phyloP scores from a whole-genome alignment of 2,797 vertebrate genomes.

The Astyanax mexicanus region DNA sequence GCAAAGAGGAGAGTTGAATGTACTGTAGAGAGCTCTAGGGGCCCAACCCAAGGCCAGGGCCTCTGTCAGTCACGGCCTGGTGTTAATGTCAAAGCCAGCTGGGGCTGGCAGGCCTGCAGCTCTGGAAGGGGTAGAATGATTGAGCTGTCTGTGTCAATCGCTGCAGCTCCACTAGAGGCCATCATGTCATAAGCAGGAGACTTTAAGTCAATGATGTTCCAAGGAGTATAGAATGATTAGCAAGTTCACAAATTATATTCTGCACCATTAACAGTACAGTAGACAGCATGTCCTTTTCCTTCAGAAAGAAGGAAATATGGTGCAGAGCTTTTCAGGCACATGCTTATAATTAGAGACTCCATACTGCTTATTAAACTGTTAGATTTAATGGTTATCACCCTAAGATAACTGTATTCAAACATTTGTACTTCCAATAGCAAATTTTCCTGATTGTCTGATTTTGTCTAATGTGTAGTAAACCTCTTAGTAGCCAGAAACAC shows the following conservation, averaged over 20 bases:
- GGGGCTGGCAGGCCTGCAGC: constrained; percentile 72
- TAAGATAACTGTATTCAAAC: too few species aligned
- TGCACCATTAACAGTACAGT: constrained; percentile 6
- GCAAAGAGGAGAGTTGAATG: constrained; percentile 84
- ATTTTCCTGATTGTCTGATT: too few species aligned
- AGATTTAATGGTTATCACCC: too few species aligned
- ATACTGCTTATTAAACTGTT: too few species aligned
- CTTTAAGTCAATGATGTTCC: constrained; percentile 43
- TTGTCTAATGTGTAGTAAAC: too few species aligned
- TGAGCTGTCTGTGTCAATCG: constrained; percentile 86
- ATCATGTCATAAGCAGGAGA: constrained; percentile 74
- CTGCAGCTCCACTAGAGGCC: constrained; percentile 85
- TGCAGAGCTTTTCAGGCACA: background rate
- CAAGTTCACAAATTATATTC: constrained; percentile 27
- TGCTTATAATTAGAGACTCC: too few species aligned
- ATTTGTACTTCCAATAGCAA: too few species aligned
- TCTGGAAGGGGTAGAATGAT: constrained; percentile 78
- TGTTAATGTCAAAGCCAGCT: constrained; percentile 86
- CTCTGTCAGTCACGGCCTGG: constrained; percentile 82
- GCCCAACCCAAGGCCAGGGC: constrained; percentile 83
- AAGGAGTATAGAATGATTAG: constrained; percentile 31
- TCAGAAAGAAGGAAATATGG: background rate
- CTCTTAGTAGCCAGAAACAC: too few species aligned
- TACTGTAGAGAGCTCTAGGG: constrained; percentile 81
- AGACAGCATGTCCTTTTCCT: background rate